phyloP scores from a whole-genome alignment of 2,113 vertebrate species.

The Bagarius yarrelli region DNA sequence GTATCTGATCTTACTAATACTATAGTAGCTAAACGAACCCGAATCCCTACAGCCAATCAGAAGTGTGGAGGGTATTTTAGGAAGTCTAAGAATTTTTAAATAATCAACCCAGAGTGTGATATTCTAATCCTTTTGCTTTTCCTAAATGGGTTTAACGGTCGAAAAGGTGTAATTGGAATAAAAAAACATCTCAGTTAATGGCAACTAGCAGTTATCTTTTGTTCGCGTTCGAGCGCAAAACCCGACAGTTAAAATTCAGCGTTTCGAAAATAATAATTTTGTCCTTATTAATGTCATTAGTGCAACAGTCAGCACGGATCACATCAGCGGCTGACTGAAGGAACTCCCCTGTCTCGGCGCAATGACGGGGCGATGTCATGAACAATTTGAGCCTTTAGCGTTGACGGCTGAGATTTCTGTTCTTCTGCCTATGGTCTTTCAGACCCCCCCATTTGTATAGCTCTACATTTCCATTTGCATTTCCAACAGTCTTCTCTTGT shows the following conservation, averaged over 20 bases:
- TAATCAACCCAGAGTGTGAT: too few relatives aligned
- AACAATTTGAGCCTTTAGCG: constrained; percentile 68
- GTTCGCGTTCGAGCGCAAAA: too few relatives aligned
- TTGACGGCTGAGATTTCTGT: constrained; percentile 71
- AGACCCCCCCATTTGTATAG: neutral
- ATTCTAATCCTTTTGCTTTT: too few relatives aligned
- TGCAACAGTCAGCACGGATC: constrained; percentile 79
- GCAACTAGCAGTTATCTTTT: too few relatives aligned
- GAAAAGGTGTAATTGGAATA: too few relatives aligned
- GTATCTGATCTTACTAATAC: too few relatives aligned
- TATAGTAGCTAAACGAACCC: too few relatives aligned
- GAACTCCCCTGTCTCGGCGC: constrained; percentile 69
- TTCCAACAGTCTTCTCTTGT: constrained; percentile 4
- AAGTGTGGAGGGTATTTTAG: too few relatives aligned
- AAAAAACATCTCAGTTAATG: too few relatives aligned
- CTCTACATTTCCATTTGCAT: constrained; percentile 16
- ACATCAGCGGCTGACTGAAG: constrained; percentile 74
- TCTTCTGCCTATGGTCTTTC: constrained; percentile 45
- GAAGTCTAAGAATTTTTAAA: too few relatives aligned
- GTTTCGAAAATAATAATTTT: constrained; percentile 76
- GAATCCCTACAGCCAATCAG: too few relatives aligned
- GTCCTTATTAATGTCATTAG: constrained; percentile 82
- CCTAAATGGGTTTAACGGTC: too few relatives aligned
- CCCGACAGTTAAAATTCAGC: constrained; percentile 55
- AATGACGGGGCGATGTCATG: constrained; percentile 71